phyloP scores from a whole-genome alignment of 2,888 invertebrate genomes.

The Pyrochroa serraticornis region DNA sequence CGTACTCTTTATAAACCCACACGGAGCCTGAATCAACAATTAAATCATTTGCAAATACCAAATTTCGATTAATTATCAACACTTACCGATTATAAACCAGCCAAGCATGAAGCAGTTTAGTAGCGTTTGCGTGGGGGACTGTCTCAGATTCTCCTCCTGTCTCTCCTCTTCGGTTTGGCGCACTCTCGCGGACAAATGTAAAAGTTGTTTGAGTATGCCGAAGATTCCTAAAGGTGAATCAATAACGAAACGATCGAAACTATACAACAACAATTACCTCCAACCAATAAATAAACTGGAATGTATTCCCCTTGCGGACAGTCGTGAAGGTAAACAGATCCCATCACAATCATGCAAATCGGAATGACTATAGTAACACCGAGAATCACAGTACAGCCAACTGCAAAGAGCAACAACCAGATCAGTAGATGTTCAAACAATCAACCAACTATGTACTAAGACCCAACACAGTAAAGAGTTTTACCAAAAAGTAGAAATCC shows the following conservation, averaged over 20 bases:
- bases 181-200: constrained; percentile 64
- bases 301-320: constrained; percentile 72
- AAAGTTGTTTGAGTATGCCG: constrained; percentile 68
- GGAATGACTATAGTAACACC: constrained; percentile 69
- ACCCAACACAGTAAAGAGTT: too few species aligned
- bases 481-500: too few species aligned
- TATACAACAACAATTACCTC: constrained; percentile 54
- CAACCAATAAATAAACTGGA: constrained; percentile 72
- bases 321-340: constrained; percentile 67
- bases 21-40: constrained; percentile 63
- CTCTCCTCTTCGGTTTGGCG: constrained; percentile 62
- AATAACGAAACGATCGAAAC: constrained; percentile 1
- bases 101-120: constrained; percentile 70
- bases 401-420: constrained; percentile 55
- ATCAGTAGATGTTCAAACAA: too few species aligned
- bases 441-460: too few species aligned
- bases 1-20: constrained; percentile 71
- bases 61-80: too few species aligned
- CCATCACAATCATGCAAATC: constrained; percentile 72
- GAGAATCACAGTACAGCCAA: constrained; percentile 69
- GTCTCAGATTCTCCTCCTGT: constrained; percentile 62
- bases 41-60: background rate
- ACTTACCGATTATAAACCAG: constrained; percentile 72
- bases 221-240: constrained; percentile 60
- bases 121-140: constrained; percentile 63